Evolutionary conservation across 2,888 invertebrate genomes (phyloP), one percentile per base, ranked within the genome.

Genomic region (Epirrita christyi): DNA sequence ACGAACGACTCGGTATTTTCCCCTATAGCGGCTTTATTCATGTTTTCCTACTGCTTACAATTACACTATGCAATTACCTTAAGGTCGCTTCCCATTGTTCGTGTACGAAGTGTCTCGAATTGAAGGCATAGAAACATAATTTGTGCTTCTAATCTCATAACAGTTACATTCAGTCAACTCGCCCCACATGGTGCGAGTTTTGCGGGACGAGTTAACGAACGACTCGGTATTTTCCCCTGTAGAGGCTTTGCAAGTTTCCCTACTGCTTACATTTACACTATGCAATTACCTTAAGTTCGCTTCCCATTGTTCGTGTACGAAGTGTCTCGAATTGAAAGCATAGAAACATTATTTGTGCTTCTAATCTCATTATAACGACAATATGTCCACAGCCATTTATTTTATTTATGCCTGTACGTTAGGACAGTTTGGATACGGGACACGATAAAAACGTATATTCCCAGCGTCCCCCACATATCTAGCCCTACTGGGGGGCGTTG

Each of bases 81-180:
- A 75, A 86, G 88, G 85, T 83, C 83, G 77, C 84, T 40, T n/a
- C 78, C 82, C 80, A 88, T 88, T 88, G 88, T 88, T 82, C 81
- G 71, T 71, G 53, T 42, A 36, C 48, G 54, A 41, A 61, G 53
- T 72, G 54, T 53, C 53, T 70, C 72, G 71, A 79, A 76, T 73
- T 73, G 72, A 71, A 73, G 71, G 70, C 70, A 72, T 71, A 68
- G 66, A 70, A 70, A 73, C 68, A 69, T 71, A 71, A 70, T 70
- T 69, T 63, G 56, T 40, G 36, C 41, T 48, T 63, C 53, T 66
- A 63, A 70, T 70, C 60, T 60, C 63, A 65, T 68, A n/a, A n/a
- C n/a, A n/a, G n/a, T n/a, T n/a, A n/a, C n/a, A n/a, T n/a, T n/a
- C n/a, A n/a, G n/a, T n/a, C n/a, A n/a, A n/a, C n/a, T n/a, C n/a